Evolutionary conservation across 92 coral and sea anemone species (phyloP).

Genomic region (Pocillopora meandrina): DNA sequence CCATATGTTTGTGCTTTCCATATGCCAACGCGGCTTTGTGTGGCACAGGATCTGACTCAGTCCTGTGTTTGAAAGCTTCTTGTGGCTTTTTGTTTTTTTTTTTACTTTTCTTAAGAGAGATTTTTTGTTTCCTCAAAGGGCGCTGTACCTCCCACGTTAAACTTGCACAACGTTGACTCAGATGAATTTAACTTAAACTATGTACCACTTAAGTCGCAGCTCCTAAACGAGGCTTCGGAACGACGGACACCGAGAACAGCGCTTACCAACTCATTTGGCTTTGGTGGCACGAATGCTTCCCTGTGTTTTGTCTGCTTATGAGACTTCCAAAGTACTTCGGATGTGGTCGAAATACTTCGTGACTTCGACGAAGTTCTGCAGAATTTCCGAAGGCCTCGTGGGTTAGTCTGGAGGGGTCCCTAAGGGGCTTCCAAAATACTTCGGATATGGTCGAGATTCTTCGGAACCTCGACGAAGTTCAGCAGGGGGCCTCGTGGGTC

Average conservation of each 20-base stretch:
- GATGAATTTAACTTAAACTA: slow-evolving; percentile 83
- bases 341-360: not conserved
- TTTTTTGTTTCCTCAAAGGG: slow-evolving; percentile 52
- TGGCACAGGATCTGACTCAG: not conserved
- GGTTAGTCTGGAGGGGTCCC: no score
- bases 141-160: slow-evolving; percentile 89
- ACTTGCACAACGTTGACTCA: slow-evolving; percentile 77
- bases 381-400: not conserved
- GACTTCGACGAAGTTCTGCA: not conserved
- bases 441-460: not conserved
- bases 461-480: not conserved
- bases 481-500: not conserved
- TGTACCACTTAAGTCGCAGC: slow-evolving; percentile 76
- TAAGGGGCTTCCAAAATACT: not conserved
- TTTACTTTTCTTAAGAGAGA: not conserved
- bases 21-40: not conserved
- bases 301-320: slow-evolving; percentile 54
- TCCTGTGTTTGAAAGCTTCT: not conserved
- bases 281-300: slow-evolving; percentile 97
- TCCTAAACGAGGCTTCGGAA: slow-evolving; percentile 35
- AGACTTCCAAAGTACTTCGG: not conserved
- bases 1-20: no score
- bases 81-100: not conserved
- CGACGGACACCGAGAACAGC: slow-evolving; percentile 59
- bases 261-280: slow-evolving; percentile 94